These are phyloP conservation scores for Hypsopygia costalis DNA, from an alignment of 2,888 invertebrate genomes.

Conservation along the genomic window DNA sequence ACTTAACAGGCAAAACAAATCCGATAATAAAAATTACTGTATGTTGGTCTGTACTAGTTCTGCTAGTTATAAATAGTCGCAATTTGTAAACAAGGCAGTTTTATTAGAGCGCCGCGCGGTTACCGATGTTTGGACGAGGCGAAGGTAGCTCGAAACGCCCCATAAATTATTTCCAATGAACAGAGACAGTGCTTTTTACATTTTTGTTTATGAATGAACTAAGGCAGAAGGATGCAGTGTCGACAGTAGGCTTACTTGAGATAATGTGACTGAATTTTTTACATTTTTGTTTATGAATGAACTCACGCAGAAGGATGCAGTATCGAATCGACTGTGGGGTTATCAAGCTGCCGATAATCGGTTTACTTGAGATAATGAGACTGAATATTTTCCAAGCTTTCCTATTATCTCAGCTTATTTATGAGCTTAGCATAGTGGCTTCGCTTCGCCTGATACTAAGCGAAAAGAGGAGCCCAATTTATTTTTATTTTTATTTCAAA, in stretches of 20 bases:
- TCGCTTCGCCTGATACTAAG: too few species aligned
- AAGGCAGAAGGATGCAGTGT: too few species aligned
- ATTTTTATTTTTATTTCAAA: too few species aligned
- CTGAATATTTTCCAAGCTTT: slow-evolving; percentile 1
- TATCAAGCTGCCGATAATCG: too few species aligned
- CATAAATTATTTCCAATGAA: slow-evolving; percentile 5
- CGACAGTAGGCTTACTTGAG: too few species aligned
- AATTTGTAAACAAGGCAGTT: slow-evolving; percentile 30
- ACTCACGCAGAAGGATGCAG: too few species aligned
- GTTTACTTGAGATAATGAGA: too few species aligned
- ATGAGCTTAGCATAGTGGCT: too few species aligned
- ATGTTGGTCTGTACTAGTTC: slow-evolving; percentile 1
- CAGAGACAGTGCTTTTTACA: slow-evolving; percentile 5
- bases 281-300: slow-evolving; percentile 1
- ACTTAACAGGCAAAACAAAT: neutral
- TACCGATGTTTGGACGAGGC: slow-evolving; percentile 9
- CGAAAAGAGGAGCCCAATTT: too few species aligned
- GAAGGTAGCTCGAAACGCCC: slow-evolving; percentile 2
- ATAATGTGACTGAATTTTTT: slow-evolving; percentile 3
- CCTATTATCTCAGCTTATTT: too few species aligned
- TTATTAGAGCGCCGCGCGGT: slow-evolving; percentile 30
- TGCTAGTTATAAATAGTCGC: slow-evolving; percentile 22
- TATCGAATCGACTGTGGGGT: too few species aligned
- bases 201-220: slow-evolving; percentile 1
- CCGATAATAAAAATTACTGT: neutral